Evolutionary conservation across 1,140 invertebrate species (phyloP), one percentile per base, ranked within the genome.

Genomic region (Phthorimaea operculella): DNA sequence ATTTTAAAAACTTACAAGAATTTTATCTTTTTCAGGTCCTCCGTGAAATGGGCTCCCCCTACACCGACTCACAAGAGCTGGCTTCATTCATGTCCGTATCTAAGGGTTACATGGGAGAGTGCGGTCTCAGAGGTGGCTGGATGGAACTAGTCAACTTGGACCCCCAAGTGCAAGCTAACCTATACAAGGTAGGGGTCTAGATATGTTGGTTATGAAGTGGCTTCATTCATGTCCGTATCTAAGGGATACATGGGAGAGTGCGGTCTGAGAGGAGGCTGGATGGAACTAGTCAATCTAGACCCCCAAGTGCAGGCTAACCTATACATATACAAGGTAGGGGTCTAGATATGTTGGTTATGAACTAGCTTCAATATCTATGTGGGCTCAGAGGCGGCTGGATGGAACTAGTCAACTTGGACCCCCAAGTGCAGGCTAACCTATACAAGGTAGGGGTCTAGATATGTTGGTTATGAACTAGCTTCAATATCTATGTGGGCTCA

Each of bases 21-120:
- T 28, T 28, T 2, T 28, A 4, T 28, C 4, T 10, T 39, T 0
- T 8, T 0, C 72, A 88, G 87, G 93, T 98, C 10, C 72, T 97
- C 72, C 87, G 69, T 0, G 95, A 98, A 82, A 91, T 99, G 92
- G 96, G 96, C 4, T 86, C 89, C 28, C 95, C 96, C 0, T 98
- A 96, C 83, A 85, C 34, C 52, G 18, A 90, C 10, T 87, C 49
- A 90, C 96, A 14, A 87, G 97, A 99, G 85, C 77, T 99, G 62
- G 96, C 95, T 7, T 98, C 96, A 18, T 99, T 98, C 83, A 95
- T 99, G 93, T 98, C 97, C 0, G 92, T 93, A 47, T 98, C 96
- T 1, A 99, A 99, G 90, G 98, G 97, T 11, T 93, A 93, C 75
- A 93, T 92, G 91, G 91, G 93, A 58, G 95, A 96, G 83, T 99